Conservation (phyloP, 2,888 invertebrate genomes). For the Cryptocheilus praepositus region DNA sequence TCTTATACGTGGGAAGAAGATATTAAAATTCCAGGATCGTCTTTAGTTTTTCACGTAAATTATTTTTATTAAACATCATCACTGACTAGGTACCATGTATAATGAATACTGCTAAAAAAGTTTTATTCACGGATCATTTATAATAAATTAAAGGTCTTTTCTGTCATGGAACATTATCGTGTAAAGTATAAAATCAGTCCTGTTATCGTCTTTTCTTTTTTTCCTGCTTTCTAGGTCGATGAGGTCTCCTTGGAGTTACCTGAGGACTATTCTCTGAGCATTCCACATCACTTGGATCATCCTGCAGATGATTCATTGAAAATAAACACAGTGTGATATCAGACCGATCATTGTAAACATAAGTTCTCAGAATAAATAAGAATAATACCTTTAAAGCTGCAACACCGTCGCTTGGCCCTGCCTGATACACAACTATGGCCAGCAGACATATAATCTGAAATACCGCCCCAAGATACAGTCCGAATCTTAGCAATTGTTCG, state of each 20-base stretch:
- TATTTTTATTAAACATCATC: no score
- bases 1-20: no score
- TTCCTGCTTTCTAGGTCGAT: constrained; percentile 81
- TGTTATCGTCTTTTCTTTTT: constrained; percentile 80
- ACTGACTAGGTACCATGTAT: no score
- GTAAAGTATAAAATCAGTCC: no score
- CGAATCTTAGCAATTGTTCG: constrained; percentile 74
- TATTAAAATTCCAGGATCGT: no score
- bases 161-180: no score
- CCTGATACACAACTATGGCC: constrained; percentile 83
- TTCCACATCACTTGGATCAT: constrained; percentile 84
- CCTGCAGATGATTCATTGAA: constrained; percentile 69
- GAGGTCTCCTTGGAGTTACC: constrained; percentile 81
- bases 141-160: no score
- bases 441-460: constrained; percentile 90
- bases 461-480: constrained; percentile 90
- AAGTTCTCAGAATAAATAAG: not conserved
- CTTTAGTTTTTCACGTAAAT: no score
- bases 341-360: not conserved
- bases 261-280: constrained; percentile 85
- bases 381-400: constrained; percentile 66
- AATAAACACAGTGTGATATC: not conserved
- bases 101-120: not conserved
- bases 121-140: no score
- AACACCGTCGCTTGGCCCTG: constrained; percentile 68